A percentile compares a stretch with the other conserved stretches of the same genome.
Evolutionary conservation across 1,140 invertebrate species (phyloP).

Genomic region (Contarinia nasturtii): DNA sequence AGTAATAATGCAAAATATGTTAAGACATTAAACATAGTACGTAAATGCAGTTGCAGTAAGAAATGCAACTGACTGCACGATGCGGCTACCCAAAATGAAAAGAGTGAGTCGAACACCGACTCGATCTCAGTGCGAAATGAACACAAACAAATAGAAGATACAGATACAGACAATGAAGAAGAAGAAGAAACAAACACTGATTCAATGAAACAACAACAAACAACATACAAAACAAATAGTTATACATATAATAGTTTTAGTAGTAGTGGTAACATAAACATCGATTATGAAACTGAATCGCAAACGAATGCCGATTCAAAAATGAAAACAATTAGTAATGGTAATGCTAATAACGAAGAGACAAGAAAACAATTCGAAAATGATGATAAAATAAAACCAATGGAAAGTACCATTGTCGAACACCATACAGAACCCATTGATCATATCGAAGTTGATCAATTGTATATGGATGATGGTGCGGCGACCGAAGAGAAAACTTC

Average conservation of each 20-base stretch:
- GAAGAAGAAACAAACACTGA: not conserved
- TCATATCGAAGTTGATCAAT: not conserved
- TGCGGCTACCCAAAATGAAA: slow-evolving; percentile 24
- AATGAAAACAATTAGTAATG: slow-evolving; percentile 3
- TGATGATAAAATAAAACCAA: slow-evolving; percentile 4
- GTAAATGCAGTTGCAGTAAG: slow-evolving; percentile 76
- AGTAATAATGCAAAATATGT: slow-evolving; percentile 80
- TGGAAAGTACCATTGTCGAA: slow-evolving; percentile 2
- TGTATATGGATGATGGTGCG: slow-evolving; percentile 9
- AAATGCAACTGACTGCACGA: slow-evolving; percentile 51
- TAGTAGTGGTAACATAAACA: slow-evolving; percentile 1
- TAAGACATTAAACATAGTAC: slow-evolving; percentile 88
- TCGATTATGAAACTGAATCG: slow-evolving; percentile 1
- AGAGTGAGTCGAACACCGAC: not conserved
- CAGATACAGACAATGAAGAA: not conserved
- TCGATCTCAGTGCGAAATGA: not conserved
- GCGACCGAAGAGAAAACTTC: slow-evolving; percentile 1
- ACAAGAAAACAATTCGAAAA: not conserved
- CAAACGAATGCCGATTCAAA: not conserved
- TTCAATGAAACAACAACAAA: not conserved
- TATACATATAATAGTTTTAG: slow-evolving; percentile 1
- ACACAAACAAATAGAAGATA: not conserved
- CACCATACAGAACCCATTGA: not conserved
- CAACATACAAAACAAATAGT: too few species aligned
- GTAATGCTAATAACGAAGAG: slow-evolving; percentile 7